phyloP scores from a whole-genome alignment of 2,113 vertebrate species.

The Mormoops blainvillei region DNA sequence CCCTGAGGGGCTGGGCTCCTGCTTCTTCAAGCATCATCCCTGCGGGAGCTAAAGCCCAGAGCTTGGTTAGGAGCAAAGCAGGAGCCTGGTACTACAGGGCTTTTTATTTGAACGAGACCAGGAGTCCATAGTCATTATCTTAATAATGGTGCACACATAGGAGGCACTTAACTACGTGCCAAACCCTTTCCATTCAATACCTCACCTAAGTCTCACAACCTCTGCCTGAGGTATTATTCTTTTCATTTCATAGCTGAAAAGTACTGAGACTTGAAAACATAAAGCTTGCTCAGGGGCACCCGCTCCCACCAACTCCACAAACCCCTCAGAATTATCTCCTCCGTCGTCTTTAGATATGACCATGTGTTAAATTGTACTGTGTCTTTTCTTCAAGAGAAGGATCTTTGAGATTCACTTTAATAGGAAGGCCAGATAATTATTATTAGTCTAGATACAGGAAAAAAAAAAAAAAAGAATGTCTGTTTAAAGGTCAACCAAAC shows the following conservation, averaged over 20 bases:
- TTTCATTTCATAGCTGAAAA: neutral
- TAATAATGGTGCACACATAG: fast-evolving
- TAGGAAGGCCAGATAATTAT: neutral
- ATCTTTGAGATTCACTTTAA: neutral
- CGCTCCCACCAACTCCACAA: neutral
- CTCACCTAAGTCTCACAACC: neutral
- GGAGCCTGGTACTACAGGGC: neutral
- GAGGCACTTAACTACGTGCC: fast-evolving
- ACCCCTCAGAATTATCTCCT: no score
- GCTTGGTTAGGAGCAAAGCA: neutral
- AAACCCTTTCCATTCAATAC: neutral
- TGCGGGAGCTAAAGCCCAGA: neutral
- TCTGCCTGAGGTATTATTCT: neutral
- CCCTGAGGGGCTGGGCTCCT: neutral
- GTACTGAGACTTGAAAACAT: neutral
- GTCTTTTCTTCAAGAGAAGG: neutral
- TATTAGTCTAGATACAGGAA: neutral
- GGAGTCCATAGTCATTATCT: neutral
- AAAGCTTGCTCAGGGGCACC: neutral
- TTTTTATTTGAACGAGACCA: neutral
- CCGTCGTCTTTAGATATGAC: neutral
- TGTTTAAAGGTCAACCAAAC: neutral
- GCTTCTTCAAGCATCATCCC: neutral
- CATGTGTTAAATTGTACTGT: neutral
- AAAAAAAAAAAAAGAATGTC: neutral